Percentiles rank a stretch among this genome's conserved stretches.
Conservation (phyloP, 2,888 invertebrate genomes). For the Glyphotaelius pellucidus region DNA sequence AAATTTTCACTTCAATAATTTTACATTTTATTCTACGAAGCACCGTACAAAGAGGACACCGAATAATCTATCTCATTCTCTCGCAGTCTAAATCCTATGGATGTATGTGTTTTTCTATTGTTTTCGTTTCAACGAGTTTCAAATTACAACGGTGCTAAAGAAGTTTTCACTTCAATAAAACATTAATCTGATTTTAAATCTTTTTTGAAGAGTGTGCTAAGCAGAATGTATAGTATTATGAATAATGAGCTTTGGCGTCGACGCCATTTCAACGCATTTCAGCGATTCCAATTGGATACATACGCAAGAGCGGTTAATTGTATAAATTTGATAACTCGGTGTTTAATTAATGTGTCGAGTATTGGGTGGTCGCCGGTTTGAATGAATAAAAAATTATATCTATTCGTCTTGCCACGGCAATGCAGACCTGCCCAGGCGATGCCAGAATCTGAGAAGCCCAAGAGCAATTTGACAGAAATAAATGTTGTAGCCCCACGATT, state of each 20-base stretch:
- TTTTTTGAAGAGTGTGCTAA: neutral
- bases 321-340: constrained; percentile 28
- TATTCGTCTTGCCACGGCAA: constrained; percentile 6
- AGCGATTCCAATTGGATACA: constrained; percentile 6
- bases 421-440: neutral
- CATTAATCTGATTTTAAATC: neutral
- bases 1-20: no score
- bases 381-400: constrained; percentile 17
- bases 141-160: no score
- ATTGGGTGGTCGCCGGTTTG: constrained; percentile 25
- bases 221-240: neutral
- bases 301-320: constrained; percentile 30
- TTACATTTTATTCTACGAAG: no score
- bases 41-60: no score
- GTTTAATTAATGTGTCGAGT: constrained; percentile 13
- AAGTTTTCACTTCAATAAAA: neutral
- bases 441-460: neutral
- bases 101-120: no score
- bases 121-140: no score
- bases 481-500: constrained; percentile 8
- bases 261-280: neutral
- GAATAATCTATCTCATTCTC: no score
- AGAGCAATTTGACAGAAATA: constrained; percentile 23
- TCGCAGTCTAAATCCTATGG: no score
- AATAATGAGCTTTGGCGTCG: constrained; percentile 11